phyloP scores from a whole-genome alignment of 2,797 vertebrate species.

The Macropus fuliginosus region DNA sequence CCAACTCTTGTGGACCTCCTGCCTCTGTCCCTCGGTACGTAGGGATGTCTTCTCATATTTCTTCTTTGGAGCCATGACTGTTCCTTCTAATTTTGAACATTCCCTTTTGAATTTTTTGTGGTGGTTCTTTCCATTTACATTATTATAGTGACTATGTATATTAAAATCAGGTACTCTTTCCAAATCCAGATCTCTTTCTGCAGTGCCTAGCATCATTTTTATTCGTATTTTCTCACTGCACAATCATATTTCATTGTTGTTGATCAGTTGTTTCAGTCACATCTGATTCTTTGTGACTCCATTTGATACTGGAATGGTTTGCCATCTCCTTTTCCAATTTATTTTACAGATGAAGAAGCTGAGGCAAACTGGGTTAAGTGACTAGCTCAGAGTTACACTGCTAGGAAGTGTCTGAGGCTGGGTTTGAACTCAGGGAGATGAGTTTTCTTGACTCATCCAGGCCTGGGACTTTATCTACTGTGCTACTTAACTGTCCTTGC shows the following conservation, averaged over 20 bases:
- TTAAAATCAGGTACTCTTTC: not conserved
- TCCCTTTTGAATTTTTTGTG: not conserved
- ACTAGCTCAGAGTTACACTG: not conserved
- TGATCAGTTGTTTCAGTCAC: not conserved
- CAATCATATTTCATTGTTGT: not conserved
- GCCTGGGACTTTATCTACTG: not conserved
- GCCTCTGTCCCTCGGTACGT: no score
- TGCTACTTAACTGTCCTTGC: not conserved
- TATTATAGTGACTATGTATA: not conserved
- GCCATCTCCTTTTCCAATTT: not conserved
- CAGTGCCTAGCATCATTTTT: not conserved
- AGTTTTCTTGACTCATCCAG: not conserved
- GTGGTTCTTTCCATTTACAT: not conserved
- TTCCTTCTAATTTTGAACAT: not conserved
- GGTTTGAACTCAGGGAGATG: not conserved
- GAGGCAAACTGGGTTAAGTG: not conserved
- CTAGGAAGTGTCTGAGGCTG: not conserved
- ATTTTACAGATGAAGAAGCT: not conserved
- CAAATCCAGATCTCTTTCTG: not conserved
- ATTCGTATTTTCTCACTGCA: not conserved
- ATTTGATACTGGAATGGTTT: not conserved
- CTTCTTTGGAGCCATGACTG: not conserved
- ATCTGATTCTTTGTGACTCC: not conserved
- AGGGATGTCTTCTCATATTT: not conserved
- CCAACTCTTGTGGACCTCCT: not conserved